Base-by-base conservation (phyloP, 2,113 vertebrate genomes). In the Podarcis cretensis region DNA sequence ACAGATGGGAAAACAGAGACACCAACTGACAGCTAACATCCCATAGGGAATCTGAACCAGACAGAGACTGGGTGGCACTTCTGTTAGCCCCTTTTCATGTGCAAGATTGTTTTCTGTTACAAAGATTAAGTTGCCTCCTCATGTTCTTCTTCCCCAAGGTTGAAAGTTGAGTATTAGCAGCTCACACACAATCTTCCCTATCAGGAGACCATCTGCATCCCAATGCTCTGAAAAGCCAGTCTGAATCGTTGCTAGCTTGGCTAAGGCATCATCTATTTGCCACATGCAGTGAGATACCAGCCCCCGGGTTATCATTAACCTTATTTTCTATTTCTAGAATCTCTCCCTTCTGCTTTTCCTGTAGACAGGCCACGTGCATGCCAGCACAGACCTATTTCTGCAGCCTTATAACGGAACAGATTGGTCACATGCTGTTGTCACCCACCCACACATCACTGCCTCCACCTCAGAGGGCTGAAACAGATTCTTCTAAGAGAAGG, bases 301-400 rank as follows among this genome's bases (percentile, higher is more conserved):
- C 84, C 88, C 86, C 90, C 40, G 0, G 86, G 89, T 86, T 66
- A 79, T 75, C 91, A 77, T 92, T 92, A 94, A 93, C 90, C 93
- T 91, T 6, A 13, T 86, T 40, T 90, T 78, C 87, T 88, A 3
- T 69, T 92, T 86, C 3, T 1, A 90, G 89, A 0, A 81, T 65
- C 90, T 88, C 77, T 80, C 85, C 82, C 90, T 91, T 88, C 83
- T 85, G 91, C 75, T 86, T 75, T 84, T 93, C 59, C 82, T 8
- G 1, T 54, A 9, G 32, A 35, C 5, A 25, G 1, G 1, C 48
- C 0, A 27, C 25, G 57, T 27, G 0, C 48, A 78, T 54, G 40
- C 63, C 0, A 18, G 83, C 90, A 21, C 54, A 85, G 54, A 54
- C 75, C 84, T 86, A 84, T 85, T 85, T 73, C 85, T 1, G 14